A percentile compares a stretch with the other conserved stretches of the same genome.
Conservation (phyloP, 2,113 vertebrate genomes). For the Physeter macrocephalus region DNA sequence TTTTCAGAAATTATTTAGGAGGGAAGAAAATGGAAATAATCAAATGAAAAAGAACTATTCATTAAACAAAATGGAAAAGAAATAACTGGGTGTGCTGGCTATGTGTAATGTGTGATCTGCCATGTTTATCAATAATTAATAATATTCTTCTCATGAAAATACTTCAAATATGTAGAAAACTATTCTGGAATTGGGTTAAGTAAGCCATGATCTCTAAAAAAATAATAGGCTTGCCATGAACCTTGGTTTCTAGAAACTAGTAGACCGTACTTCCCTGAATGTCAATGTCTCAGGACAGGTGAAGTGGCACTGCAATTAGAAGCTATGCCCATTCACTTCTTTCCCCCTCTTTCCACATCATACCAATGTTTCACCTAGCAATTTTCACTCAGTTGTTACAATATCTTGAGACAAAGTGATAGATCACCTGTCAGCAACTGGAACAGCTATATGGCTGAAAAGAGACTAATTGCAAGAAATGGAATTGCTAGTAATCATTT, state of each 20-base stretch:
- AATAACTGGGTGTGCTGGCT: neutral
- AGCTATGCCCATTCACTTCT: neutral
- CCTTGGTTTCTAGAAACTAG: neutral
- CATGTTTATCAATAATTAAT: neutral
- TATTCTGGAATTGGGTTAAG: neutral
- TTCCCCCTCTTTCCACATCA: neutral
- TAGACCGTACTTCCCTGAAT: neutral
- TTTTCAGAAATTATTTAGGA: constrained; percentile 21
- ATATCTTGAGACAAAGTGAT: neutral
- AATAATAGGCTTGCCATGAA: neutral
- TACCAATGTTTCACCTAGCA: neutral
- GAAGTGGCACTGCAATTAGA: neutral
- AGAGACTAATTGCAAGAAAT: neutral
- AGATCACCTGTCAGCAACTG: neutral
- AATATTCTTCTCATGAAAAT: neutral
- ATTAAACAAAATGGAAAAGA: neutral
- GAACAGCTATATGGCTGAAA: neutral
- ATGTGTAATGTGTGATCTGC: neutral
- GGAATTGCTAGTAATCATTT: neutral
- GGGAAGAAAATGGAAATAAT: neutral
- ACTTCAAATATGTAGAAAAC: neutral
- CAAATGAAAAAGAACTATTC: neutral
- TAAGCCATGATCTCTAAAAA: neutral
- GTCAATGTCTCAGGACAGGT: neutral
- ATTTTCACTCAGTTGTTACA: neutral